Conservation (phyloP, 2,113 vertebrate genomes). For the Melozone crissalis region DNA sequence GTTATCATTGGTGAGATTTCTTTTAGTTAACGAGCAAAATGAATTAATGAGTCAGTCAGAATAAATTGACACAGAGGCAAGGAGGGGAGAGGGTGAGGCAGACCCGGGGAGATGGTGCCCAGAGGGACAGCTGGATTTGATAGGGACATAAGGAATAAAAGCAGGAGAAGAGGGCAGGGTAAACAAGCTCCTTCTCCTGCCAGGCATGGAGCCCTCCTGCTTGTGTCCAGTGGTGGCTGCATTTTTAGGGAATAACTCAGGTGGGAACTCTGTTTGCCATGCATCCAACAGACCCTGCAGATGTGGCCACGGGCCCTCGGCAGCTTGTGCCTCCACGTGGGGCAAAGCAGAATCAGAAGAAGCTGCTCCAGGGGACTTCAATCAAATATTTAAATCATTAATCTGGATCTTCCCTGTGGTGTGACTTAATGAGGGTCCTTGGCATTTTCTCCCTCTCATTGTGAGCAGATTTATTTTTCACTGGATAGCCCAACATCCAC, state of each 20-base stretch:
- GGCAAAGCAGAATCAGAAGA: not conserved
- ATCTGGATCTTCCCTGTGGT: not conserved
- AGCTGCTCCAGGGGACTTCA: not conserved
- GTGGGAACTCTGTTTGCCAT: not conserved
- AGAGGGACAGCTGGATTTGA: rapidly evolving
- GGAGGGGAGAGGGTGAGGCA: not conserved
- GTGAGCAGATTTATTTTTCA: not conserved
- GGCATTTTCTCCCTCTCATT: not conserved
- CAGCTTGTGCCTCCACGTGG: not conserved
- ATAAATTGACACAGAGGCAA: not conserved
- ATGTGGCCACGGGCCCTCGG: rapidly evolving
- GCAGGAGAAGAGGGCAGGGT: not conserved
- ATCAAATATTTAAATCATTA: not conserved
- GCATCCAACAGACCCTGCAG: not conserved
- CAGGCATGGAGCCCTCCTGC: not conserved
- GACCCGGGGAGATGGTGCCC: not conserved
- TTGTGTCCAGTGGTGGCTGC: not conserved
- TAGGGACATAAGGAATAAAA: not conserved
- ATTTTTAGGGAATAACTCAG: not conserved
- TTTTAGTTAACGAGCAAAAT: constrained; percentile 11
- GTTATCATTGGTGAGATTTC: not conserved
- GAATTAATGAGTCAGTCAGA: constrained; percentile 11
- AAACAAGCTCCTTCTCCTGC: not conserved
- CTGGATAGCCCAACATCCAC: not conserved
- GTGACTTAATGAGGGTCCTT: not conserved